Evolutionary conservation across 2,797 vertebrate genomes (phyloP), one percentile per base, ranked within the genome.

Genomic region (Mormyrus proboscirostris): DNA sequence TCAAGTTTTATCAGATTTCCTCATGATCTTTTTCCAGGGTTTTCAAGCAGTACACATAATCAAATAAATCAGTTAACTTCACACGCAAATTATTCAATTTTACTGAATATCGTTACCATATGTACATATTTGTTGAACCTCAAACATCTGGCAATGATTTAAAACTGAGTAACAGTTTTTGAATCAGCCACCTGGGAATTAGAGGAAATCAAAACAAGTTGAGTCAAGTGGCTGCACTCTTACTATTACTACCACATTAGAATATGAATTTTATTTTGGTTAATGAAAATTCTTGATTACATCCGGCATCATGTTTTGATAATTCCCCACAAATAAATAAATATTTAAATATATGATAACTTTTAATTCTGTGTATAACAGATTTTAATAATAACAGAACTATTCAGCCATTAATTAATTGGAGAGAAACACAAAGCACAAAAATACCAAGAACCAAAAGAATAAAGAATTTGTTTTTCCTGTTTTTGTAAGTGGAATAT

Each of bases 101-200:
- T 29, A 65, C 22, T 65, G 25, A 65, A 65, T 65, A 65, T 65
- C 25, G 1, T 14, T 29, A 65, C 25, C 9, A 29, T 65, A 65
- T 62, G 62, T 88, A 53, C 25, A 33, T 38, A 33, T 49, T 44
- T 69, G 47, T 73, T 16, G 7, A 76, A 88, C 50, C 65, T 88
- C 47, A 53, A 19, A 53, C 19, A 50, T 79, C 25, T n/a, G 55
- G 7, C 44, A 76, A 62, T 33, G 59, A 47, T 51, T 88, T 65
- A 65, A 50, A 47, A 49, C n/a, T 12, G 19, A 3, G 12, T 76
- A 73, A 33, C 9, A 69, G 65, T 50, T 79, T 25, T 53, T 88
- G 89, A 89, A 22, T 12, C 53, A 89, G 73, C 86, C 41, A 62
- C 51, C 49, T 65, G 88, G 88, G 83, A 85, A 85, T 59, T 9